Conservation (phyloP, 2,113 vertebrate species). For the Lepus americanus region DNA sequence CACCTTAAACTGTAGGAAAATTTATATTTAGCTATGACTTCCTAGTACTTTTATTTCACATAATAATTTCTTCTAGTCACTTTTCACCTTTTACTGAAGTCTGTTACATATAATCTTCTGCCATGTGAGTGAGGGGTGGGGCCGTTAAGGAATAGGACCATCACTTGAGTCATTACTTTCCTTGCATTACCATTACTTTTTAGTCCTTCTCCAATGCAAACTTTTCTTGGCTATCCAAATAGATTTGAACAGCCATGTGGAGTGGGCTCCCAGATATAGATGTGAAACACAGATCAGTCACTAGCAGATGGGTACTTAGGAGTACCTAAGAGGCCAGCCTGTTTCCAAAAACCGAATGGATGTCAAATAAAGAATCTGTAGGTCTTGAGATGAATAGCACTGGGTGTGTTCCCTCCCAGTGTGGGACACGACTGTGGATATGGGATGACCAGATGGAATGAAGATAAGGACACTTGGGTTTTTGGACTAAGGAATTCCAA, state of each 20-base stretch:
- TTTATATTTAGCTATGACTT: background rate
- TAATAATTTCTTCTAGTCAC: background rate
- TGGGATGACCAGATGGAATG: background rate
- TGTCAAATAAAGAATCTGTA: background rate
- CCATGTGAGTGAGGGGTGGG: background rate
- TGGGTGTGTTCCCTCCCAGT: background rate
- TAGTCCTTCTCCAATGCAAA: background rate
- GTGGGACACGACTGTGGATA: background rate
- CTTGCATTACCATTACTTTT: background rate
- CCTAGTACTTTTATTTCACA: background rate
- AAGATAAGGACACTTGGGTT: background rate
- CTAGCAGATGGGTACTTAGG: background rate
- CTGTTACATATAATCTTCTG: background rate
- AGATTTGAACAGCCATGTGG: background rate
- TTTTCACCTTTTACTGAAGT: background rate
- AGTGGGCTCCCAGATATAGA: background rate
- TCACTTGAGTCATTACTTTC: background rate
- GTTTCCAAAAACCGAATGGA: background rate
- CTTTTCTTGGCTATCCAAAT: no score
- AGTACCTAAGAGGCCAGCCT: background rate
- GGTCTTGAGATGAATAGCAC: background rate
- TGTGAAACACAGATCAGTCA: background rate
- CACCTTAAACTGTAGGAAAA: background rate
- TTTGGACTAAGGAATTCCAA: background rate
- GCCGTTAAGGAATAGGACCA: background rate